Evolutionary conservation across 1,140 invertebrate genomes (phyloP).

Genomic region (Pogonus chalceus): DNA sequence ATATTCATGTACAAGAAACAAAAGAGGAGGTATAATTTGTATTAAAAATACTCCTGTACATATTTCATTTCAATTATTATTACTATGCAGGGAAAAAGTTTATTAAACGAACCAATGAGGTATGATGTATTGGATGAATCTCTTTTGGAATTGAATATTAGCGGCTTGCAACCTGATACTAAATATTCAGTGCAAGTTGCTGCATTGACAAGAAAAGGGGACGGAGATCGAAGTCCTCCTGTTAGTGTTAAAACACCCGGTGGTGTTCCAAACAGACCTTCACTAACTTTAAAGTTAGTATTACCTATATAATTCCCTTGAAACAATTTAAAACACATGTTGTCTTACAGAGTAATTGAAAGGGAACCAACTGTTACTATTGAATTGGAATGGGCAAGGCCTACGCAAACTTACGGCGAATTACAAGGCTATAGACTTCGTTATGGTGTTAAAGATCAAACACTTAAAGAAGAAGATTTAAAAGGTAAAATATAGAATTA

Average conservation of each 20-base stretch:
- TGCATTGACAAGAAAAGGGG: slow-evolving; percentile 87
- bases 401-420: slow-evolving; percentile 78
- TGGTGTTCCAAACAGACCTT: slow-evolving; percentile 82
- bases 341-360: slow-evolving; percentile 54
- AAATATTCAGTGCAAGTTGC: slow-evolving; percentile 88
- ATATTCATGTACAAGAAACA: slow-evolving; percentile 89
- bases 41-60: background rate
- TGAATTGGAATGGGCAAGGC: slow-evolving; percentile 83
- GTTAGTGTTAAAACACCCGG: slow-evolving; percentile 81
- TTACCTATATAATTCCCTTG: slow-evolving; percentile 13
- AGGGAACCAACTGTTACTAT: slow-evolving; percentile 75
- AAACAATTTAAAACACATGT: background rate
- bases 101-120: slow-evolving; percentile 72
- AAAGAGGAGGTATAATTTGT: slow-evolving; percentile 62
- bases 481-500: slow-evolving; percentile 40
- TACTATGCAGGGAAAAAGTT: slow-evolving; percentile 54
- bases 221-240: slow-evolving; percentile 77
- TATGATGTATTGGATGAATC: slow-evolving; percentile 73
- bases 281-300: slow-evolving; percentile 70
- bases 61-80: slow-evolving; percentile 8
- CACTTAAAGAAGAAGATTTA: slow-evolving; percentile 58
- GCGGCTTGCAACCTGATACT: slow-evolving; percentile 85
- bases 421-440: slow-evolving; percentile 75
- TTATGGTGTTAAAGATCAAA: slow-evolving; percentile 78
- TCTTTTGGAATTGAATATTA: slow-evolving; percentile 71